Conservation (phyloP, 2,797 vertebrate genomes). For the Danionella dracula region DNA sequence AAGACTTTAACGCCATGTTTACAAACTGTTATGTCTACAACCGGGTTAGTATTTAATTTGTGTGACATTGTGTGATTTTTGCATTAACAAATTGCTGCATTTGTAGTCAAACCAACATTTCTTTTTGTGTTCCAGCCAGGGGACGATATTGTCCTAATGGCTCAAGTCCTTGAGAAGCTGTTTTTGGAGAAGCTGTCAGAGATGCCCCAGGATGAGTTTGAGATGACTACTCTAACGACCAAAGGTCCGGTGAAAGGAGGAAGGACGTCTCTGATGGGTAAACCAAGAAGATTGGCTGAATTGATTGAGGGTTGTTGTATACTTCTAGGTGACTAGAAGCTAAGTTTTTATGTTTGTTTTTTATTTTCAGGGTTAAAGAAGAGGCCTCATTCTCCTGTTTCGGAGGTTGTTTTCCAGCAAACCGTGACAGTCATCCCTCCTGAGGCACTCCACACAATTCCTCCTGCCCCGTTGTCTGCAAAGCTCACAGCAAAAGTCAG, state of each 20-base stretch:
- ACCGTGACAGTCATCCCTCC: conserved; percentile 60
- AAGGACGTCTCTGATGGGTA: conserved; percentile 59
- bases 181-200: conserved; percentile 80
- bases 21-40: conserved; percentile 93
- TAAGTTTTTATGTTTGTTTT: neutral
- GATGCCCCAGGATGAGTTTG: conserved; percentile 80
- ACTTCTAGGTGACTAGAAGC: neutral
- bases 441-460: conserved; percentile 44
- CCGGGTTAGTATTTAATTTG: conserved; percentile 74
- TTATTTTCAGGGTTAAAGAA: conserved; percentile 46
- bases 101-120: too few species aligned
- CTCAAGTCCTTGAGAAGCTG: conserved; percentile 83
- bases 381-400: conserved; percentile 48
- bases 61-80: neutral
- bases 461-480: conserved; percentile 47
- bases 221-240: conserved; percentile 50
- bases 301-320: neutral
- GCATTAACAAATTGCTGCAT: too few species aligned
- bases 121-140: conserved; percentile 65
- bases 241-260: conserved; percentile 68
- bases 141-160: conserved; percentile 91
- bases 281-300: neutral
- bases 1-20: conserved; percentile 90
- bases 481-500: conserved; percentile 58
- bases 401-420: conserved; percentile 68